These are phyloP conservation scores for Poliocrania exsul DNA, from an alignment of 2,797 vertebrate genomes.

Conservation along the genomic window DNA sequence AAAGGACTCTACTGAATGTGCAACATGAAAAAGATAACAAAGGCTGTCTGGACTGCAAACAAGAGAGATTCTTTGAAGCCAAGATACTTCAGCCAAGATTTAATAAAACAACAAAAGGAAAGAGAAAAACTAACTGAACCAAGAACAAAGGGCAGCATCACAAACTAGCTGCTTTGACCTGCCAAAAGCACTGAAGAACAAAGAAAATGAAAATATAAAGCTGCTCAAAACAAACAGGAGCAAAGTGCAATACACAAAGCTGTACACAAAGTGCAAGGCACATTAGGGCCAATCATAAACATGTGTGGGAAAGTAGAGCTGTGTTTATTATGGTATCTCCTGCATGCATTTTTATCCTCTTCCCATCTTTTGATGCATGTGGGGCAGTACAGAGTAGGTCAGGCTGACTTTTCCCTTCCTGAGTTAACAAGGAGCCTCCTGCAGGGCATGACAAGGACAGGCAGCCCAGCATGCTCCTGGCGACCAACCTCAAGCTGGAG, in stretches of 20 bases:
- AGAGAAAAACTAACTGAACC: conserved; percentile 13
- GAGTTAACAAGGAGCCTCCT: background rate
- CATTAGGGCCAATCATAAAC: background rate
- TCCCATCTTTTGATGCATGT: background rate
- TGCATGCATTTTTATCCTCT: background rate
- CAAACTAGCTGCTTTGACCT: background rate
- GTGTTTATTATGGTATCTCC: background rate
- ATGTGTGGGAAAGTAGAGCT: background rate
- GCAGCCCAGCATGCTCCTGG: background rate
- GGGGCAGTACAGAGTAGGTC: background rate
- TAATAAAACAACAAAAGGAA: conserved; percentile 51
- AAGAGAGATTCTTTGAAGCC: conserved; percentile 25
- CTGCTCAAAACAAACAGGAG: conserved; percentile 31
- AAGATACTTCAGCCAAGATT: background rate
- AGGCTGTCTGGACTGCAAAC: conserved; percentile 7
- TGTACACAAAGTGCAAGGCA: background rate
- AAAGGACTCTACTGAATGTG: background rate
- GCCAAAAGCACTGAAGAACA: conserved; percentile 15
- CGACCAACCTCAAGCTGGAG: background rate
- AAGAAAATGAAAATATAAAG: conserved; percentile 39
- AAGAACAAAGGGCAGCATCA: conserved; percentile 28
- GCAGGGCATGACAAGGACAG: background rate
- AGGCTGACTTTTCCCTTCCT: background rate
- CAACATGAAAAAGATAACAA: background rate
- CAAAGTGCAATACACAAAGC: background rate